Evolutionary conservation across 2,113 vertebrate species (phyloP).

Genomic region (Cyphomyrus plagiostoma): DNA sequence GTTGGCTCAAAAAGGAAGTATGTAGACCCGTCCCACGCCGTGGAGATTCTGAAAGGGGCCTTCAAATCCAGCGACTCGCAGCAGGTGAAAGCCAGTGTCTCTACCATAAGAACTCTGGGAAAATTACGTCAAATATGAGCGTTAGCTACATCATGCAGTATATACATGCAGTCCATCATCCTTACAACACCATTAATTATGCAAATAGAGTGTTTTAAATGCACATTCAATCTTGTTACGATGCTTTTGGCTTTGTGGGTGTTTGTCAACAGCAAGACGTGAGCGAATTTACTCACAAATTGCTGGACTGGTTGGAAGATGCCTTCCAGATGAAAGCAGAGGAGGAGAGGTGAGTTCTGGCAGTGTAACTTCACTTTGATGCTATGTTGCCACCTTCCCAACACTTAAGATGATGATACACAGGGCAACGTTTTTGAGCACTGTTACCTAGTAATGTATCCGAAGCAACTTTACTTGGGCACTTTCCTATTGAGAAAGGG

Average conservation of each 20-base stretch:
- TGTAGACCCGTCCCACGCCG: conserved; percentile 91
- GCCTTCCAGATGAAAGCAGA: conserved; percentile 79
- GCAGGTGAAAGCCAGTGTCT: conserved; percentile 63
- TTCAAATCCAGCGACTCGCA: conserved; percentile 96
- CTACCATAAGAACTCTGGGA: background rate
- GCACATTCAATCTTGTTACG: background rate
- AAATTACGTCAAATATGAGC: background rate
- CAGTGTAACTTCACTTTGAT: background rate
- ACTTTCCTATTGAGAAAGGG: background rate
- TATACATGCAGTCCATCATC: background rate
- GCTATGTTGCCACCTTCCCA: background rate
- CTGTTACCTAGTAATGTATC: background rate
- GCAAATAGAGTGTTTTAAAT: background rate
- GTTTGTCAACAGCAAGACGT: conserved; percentile 66
- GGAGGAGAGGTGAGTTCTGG: conserved; percentile 65
- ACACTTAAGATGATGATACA: background rate
- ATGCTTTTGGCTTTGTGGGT: conserved; percentile 11
- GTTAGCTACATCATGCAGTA: background rate
- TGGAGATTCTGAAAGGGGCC: conserved; percentile 97
- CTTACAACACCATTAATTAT: background rate
- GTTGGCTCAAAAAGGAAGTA: conserved; percentile 96
- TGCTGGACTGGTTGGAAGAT: conserved; percentile 78
- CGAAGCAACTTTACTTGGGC: background rate
- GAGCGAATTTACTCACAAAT: conserved; percentile 77
- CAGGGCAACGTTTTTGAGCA: background rate